Evolutionary conservation across 2,797 vertebrate species (phyloP).

Genomic region (Phalloptychus januarius): DNA sequence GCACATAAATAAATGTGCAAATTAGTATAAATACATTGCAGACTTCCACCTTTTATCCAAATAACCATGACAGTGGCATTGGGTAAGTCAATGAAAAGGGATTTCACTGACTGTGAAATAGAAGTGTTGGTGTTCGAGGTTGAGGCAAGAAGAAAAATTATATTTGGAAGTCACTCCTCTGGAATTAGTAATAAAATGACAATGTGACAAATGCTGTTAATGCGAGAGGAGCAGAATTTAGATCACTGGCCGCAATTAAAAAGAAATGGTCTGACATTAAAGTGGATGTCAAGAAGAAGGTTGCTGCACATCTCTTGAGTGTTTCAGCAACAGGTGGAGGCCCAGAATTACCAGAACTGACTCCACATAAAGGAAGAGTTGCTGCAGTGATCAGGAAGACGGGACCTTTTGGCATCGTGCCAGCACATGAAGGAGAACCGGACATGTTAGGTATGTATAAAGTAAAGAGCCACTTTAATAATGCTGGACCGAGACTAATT

Average conservation of each 20-base stretch:
- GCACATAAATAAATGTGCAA: no score
- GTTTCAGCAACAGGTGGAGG: not conserved
- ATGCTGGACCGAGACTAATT: not conserved
- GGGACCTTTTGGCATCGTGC: not conserved
- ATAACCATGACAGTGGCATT: no score
- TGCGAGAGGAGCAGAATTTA: no score
- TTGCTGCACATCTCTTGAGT: not conserved
- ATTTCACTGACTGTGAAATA: not conserved
- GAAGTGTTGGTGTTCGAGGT: not conserved
- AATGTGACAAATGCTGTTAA: not conserved
- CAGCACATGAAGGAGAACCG: not conserved
- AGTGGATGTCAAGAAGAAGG: no score
- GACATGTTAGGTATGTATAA: not conserved
- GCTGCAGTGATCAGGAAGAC: not conserved
- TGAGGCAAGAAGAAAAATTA: not conserved
- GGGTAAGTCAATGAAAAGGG: no score
- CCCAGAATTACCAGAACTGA: not conserved
- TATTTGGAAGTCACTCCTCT: not conserved
- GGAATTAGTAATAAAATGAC: not conserved
- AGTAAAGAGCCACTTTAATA: not conserved
- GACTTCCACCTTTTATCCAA: no score
- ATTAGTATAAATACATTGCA: no score
- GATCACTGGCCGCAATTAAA: no score
- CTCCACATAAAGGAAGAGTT: not conserved
- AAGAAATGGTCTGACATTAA: no score